Evolutionary conservation across 2,888 invertebrate genomes (phyloP).

Genomic region (Acanthosepion pharaonis): DNA sequence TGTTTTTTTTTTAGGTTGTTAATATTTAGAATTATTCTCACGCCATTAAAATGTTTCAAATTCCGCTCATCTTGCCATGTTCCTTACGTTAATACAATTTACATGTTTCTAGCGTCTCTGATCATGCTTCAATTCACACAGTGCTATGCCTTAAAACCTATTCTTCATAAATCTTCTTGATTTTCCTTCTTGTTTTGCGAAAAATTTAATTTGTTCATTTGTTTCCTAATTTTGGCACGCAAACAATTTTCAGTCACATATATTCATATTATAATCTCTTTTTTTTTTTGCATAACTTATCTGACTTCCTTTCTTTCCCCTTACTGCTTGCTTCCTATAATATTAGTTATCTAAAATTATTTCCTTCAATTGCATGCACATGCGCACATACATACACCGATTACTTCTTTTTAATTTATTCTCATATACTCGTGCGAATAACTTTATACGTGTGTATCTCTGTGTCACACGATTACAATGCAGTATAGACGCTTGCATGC

Average conservation of each 20-base stretch:
- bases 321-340: not conserved
- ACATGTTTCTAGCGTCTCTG: not conserved
- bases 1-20: too few relatives aligned
- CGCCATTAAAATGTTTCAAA: too few relatives aligned
- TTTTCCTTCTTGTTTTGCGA: not conserved
- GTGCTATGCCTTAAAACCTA: not conserved
- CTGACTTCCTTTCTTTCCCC: not conserved
- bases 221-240: not conserved
- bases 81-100: too few relatives aligned
- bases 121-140: not conserved
- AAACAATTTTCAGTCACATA: not conserved
- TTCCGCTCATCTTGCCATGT: too few relatives aligned
- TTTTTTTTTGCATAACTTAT: too few relatives aligned
- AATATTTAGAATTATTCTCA: too few relatives aligned
- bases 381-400: not conserved
- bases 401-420: not conserved
- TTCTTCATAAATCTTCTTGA: not conserved
- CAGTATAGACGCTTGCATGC: not conserved
- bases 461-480: not conserved
- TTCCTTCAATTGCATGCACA: not conserved
- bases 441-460: not conserved
- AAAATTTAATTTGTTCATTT: not conserved
- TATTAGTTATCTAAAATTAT: not conserved
- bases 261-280: not conserved
- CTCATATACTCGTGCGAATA: not conserved